Percentiles rank a stretch among this genome's conserved stretches.
phyloP scores from a whole-genome alignment of 2,888 invertebrate genomes.

The Plutella xylostella region DNA sequence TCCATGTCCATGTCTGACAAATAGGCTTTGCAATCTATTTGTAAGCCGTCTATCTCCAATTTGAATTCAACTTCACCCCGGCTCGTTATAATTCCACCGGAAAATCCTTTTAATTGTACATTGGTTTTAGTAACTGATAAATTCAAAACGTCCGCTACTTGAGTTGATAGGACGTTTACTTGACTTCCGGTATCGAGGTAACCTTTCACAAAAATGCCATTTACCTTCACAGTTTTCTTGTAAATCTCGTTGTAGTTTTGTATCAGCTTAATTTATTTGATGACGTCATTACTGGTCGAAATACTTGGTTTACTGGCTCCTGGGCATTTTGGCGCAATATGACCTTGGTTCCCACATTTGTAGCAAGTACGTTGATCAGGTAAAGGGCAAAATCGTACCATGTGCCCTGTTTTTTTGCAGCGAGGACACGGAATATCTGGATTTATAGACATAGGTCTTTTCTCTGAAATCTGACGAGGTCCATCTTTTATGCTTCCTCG shows the following conservation, averaged over 20 bases:
- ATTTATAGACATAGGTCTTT: slow-evolving; percentile 5
- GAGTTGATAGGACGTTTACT: slow-evolving; percentile 11
- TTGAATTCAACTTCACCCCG: slow-evolving; percentile 11
- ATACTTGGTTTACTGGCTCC: neutral
- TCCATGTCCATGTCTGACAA: neutral
- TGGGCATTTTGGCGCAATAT: slow-evolving; percentile 16
- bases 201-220: slow-evolving; percentile 8
- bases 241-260: slow-evolving; percentile 17
- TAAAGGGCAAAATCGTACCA: slow-evolving; percentile 10
- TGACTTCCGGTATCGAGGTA: slow-evolving; percentile 18
- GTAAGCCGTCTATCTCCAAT: neutral
- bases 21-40: slow-evolving; percentile 1
- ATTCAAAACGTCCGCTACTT: neutral
- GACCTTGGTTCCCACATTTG: slow-evolving; percentile 18
- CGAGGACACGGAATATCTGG: neutral
- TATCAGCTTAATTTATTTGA: slow-evolving; percentile 16
- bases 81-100: slow-evolving; percentile 1
- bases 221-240: slow-evolving; percentile 8
- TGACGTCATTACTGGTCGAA: neutral
- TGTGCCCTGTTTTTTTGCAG: neutral
- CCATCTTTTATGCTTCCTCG: slow-evolving; percentile 8
- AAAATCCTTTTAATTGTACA: slow-evolving; percentile 1
- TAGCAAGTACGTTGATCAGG: slow-evolving; percentile 17
- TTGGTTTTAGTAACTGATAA: slow-evolving; percentile 8
- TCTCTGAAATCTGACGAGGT: slow-evolving; percentile 16